These are phyloP conservation scores for Heliconius eleuchia DNA, from an alignment of 1,140 invertebrate genomes.

Conservation along the genomic window DNA sequence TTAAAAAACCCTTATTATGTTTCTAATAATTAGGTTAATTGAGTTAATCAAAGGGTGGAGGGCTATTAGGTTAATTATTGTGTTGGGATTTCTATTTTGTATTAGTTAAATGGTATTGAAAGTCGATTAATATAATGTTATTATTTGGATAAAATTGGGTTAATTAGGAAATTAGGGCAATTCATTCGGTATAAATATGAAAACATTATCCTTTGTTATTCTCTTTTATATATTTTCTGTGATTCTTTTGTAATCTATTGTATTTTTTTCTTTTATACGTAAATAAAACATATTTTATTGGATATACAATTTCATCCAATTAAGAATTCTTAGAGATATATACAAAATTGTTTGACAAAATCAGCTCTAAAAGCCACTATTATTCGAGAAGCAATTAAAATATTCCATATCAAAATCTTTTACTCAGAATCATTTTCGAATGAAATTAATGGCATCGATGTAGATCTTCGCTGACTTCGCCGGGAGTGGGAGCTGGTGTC, in stretches of 20 bases:
- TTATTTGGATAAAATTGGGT: neutral
- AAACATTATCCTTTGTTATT: too few species aligned
- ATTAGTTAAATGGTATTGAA: neutral
- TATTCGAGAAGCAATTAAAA: constrained; percentile 9
- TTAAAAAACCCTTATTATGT: constrained; percentile 45
- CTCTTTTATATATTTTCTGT: too few species aligned
- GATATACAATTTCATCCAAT: neutral
- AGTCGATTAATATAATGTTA: neutral
- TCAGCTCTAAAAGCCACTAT: neutral
- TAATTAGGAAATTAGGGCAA: neutral
- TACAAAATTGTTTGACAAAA: constrained; percentile 3
- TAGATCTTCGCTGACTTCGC: constrained; percentile 69
- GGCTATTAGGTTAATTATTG: constrained; percentile 11
- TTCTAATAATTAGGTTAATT: constrained; percentile 32
- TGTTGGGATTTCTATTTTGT: constrained; percentile 9
- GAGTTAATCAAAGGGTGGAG: constrained; percentile 14
- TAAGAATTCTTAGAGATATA: constrained; percentile 1
- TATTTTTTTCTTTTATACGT: neutral
- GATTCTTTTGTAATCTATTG: neutral
- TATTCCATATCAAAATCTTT: constrained; percentile 33
- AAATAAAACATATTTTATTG: neutral
- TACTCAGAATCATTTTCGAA: constrained; percentile 40
- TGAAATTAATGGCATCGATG: constrained; percentile 72
- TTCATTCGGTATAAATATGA: too few species aligned
- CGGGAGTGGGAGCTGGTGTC: constrained; percentile 64